These are phyloP conservation scores for human DNA, from an alignment of 2,113 vertebrate species.

Conservation along the genomic window DNA sequence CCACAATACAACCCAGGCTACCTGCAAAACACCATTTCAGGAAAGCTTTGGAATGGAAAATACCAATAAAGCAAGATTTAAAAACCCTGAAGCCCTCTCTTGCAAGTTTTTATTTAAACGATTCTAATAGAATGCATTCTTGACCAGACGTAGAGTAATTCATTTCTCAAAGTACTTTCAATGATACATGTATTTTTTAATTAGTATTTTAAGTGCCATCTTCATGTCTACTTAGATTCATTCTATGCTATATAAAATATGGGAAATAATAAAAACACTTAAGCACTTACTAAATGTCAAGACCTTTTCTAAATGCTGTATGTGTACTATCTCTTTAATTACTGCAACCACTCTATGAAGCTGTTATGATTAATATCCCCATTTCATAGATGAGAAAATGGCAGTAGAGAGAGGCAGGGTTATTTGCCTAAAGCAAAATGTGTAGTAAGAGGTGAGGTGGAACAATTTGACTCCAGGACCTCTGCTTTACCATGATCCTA, in stretches of 20 bases:
- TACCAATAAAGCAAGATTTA: neutral
- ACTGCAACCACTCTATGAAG: neutral
- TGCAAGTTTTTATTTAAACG: neutral
- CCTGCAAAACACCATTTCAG: constrained; percentile 7
- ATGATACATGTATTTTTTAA: neutral
- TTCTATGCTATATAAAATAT: neutral
- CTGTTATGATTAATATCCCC: neutral
- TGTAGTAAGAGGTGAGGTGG: fast-evolving
- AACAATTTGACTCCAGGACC: neutral
- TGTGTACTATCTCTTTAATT: neutral
- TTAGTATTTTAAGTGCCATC: neutral
- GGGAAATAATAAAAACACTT: neutral
- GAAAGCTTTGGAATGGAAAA: neutral
- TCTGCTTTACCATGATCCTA: neutral
- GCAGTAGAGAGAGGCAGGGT: neutral
- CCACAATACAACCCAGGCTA: neutral
- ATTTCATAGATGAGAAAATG: constrained; percentile 15
- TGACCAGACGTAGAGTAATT: neutral
- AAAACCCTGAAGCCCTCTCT: neutral
- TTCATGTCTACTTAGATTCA: neutral
- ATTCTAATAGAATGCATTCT: neutral
- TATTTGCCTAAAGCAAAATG: neutral
- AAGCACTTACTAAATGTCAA: neutral
- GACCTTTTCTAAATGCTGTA: neutral
- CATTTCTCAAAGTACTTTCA: neutral